phyloP scores from a whole-genome alignment of 2,113 vertebrate species.

The Sylvia atricapilla region DNA sequence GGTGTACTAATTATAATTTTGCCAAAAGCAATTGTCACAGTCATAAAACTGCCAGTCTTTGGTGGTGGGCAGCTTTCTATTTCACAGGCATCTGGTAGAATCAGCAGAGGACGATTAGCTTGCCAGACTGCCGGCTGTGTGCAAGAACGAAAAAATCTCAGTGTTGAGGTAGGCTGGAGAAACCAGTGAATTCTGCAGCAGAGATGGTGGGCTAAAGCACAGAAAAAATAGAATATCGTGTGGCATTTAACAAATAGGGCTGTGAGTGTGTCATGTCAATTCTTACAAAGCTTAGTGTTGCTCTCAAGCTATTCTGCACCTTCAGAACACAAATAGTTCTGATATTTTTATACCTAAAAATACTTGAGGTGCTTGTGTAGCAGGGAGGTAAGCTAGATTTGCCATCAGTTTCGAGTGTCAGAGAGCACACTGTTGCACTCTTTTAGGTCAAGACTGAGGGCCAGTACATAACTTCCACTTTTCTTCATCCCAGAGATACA shows the following conservation, averaged over 20 bases:
- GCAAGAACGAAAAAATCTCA: not conserved
- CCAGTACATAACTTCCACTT: not conserved
- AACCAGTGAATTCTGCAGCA: not conserved
- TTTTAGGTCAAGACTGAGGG: not conserved
- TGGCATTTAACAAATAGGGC: not conserved
- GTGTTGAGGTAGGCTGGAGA: not conserved
- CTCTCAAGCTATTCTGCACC: not conserved
- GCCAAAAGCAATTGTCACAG: constrained; percentile 53
- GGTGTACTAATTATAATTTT: constrained; percentile 65
- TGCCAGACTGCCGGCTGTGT: constrained; percentile 14
- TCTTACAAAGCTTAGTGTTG: not conserved
- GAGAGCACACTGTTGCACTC: not conserved
- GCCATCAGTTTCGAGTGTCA: not conserved
- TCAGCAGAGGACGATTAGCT: constrained; percentile 9
- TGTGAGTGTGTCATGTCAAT: rapidly evolving
- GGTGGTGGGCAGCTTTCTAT: constrained; percentile 56
- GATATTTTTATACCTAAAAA: not conserved
- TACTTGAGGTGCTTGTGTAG: not conserved
- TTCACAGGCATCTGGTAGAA: constrained; percentile 57
- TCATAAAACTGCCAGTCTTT: constrained; percentile 44
- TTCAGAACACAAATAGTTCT: not conserved
- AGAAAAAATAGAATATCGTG: not conserved
- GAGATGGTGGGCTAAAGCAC: not conserved
- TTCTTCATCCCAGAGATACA: not conserved
- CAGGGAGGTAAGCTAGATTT: not conserved